Evolutionary conservation across 2,113 vertebrate species (phyloP).

Genomic region (Vulpes lagopus): DNA sequence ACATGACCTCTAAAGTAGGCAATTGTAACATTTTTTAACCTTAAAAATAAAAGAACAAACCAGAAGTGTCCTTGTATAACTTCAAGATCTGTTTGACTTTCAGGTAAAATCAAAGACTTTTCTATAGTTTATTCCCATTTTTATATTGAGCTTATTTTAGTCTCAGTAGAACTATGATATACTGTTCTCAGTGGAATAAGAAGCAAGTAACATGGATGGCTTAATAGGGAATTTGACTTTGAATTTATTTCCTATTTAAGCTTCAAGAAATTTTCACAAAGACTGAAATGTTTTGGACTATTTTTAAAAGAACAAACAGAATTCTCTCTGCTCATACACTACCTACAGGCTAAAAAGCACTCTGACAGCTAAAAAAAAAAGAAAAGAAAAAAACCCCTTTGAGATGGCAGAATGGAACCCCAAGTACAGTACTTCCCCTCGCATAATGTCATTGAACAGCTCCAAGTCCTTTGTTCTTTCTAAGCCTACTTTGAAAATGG

Average conservation of each 20-base stretch:
- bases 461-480: conserved; percentile 87
- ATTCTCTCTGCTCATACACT: conserved; percentile 82
- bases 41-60: conserved; percentile 74
- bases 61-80: conserved; percentile 82
- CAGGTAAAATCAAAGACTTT: conserved; percentile 83
- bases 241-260: conserved; percentile 88
- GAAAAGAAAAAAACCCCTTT: conserved; percentile 87
- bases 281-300: conserved; percentile 86
- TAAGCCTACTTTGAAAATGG: conserved; percentile 85
- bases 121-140: conserved; percentile 77
- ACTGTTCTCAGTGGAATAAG: conserved; percentile 86
- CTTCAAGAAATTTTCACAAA: conserved; percentile 87
- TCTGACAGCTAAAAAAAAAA: conserved; percentile 86
- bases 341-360: conserved; percentile 86
- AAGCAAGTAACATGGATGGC: conserved; percentile 85
- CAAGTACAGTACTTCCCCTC: conserved; percentile 84
- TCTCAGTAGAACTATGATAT: conserved; percentile 81
- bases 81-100: conserved; percentile 86
- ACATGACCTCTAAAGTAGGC: conserved; percentile 43
- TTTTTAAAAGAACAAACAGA: conserved; percentile 90
- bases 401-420: conserved; percentile 88
- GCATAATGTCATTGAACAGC: conserved; percentile 85
- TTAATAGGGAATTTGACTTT: conserved; percentile 89
- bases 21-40: conserved; percentile 56
- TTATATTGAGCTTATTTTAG: conserved; percentile 86